A percentile compares a stretch with the other conserved stretches of the same genome.
phyloP scores from a whole-genome alignment of 2,888 invertebrate species.

The Drosophila suboccidentalis region DNA sequence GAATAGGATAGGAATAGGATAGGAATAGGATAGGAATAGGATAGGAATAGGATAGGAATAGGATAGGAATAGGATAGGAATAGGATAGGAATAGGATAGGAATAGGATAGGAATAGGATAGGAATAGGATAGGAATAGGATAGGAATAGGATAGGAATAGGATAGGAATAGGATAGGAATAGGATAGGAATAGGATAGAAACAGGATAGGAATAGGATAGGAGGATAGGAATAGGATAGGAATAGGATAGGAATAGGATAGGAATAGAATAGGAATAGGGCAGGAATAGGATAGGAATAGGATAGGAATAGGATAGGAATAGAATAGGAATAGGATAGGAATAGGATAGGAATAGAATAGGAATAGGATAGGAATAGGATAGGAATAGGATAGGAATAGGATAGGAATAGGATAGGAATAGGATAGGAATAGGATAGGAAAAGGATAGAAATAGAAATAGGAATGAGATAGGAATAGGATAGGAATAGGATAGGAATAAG shows the following conservation, averaged over 20 bases:
- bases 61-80: not conserved
- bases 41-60: not conserved
- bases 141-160: not conserved
- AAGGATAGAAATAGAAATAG: not conserved
- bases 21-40: not conserved
- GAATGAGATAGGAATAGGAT: not conserved
- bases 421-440: not conserved
- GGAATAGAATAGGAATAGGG: conserved; percentile 1
- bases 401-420: not conserved
- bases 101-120: not conserved
- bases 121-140: not conserved
- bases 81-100: not conserved
- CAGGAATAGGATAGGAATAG: conserved; percentile 5
- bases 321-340: not conserved
- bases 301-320: not conserved
- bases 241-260: not conserved
- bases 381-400: not conserved
- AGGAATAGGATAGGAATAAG: not conserved
- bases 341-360: not conserved
- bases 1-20: not conserved
- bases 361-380: not conserved
- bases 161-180: not conserved
- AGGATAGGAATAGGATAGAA: not conserved
- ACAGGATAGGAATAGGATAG: not conserved
- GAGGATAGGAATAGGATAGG: not conserved